Conservation (phyloP, 2,888 invertebrate species). For the Hydrotaea diabolus region DNA sequence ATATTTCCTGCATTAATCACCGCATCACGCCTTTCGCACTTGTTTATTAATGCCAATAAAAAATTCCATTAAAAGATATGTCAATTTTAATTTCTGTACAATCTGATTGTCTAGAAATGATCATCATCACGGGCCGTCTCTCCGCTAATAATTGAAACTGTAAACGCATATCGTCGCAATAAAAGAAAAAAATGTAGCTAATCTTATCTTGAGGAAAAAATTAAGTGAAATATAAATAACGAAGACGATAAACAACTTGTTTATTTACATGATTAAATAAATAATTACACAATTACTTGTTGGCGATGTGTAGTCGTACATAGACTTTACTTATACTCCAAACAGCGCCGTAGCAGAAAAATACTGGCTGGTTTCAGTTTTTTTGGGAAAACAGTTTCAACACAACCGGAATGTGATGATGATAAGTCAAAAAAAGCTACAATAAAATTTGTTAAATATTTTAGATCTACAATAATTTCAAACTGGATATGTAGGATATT, state of each 20-base stretch:
- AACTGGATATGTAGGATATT: no score
- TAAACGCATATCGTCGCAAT: background rate
- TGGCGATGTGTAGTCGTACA: background rate
- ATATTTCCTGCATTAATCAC: conserved; percentile 21
- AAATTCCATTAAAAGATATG: conserved; percentile 4
- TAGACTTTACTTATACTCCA: no score
- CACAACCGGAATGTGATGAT: background rate
- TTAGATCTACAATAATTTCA: no score
- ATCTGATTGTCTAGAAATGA: no score
- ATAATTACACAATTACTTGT: conserved; percentile 28
- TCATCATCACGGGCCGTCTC: conserved; percentile 9
- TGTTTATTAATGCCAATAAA: background rate
- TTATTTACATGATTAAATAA: conserved; percentile 51
- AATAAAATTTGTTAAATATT: background rate
- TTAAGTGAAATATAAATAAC: conserved; percentile 15
- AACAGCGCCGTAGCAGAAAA: background rate
- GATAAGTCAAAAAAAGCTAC: background rate
- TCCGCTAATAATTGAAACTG: no score
- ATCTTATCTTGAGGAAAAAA: conserved; percentile 54
- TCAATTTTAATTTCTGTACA: conserved; percentile 22
- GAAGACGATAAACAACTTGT: conserved; percentile 45
- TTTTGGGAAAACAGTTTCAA: background rate
- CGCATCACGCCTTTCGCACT: background rate
- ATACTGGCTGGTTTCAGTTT: background rate
- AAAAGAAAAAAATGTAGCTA: conserved; percentile 17